These are phyloP conservation scores for Euzophera pinguis DNA, from an alignment of 2,888 invertebrate species.

Conservation along the genomic window DNA sequence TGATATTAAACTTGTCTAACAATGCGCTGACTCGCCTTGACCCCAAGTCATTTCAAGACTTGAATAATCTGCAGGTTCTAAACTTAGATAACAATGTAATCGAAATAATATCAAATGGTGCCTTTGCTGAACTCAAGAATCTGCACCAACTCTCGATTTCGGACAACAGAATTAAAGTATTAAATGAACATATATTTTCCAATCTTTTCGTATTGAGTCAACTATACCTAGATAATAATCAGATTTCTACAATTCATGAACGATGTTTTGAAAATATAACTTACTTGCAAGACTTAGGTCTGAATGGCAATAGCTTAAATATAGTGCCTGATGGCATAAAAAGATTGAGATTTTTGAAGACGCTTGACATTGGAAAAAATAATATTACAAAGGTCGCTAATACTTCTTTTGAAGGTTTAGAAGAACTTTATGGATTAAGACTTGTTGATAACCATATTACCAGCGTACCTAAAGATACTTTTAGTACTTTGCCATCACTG, in stretches of 20 bases:
- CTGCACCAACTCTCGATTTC: slow-evolving; percentile 87
- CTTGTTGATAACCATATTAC: slow-evolving; percentile 89
- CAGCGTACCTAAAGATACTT: slow-evolving; percentile 86
- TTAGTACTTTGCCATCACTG: slow-evolving; percentile 84
- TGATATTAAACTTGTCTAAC: slow-evolving; percentile 86
- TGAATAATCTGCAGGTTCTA: slow-evolving; percentile 86
- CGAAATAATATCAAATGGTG: slow-evolving; percentile 84
- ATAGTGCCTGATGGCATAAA: slow-evolving; percentile 84
- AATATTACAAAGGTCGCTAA: slow-evolving; percentile 85
- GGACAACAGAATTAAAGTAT: slow-evolving; percentile 83
- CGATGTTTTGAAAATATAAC: slow-evolving; percentile 88
- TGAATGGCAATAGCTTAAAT: slow-evolving; percentile 85
- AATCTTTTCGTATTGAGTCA: slow-evolving; percentile 87
- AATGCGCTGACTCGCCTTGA: slow-evolving; percentile 86
- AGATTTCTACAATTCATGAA: slow-evolving; percentile 82
- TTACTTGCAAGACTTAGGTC: slow-evolving; percentile 86
- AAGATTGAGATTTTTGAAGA: slow-evolving; percentile 84
- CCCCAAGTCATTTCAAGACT: slow-evolving; percentile 85
- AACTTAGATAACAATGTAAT: slow-evolving; percentile 87
- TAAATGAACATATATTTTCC: slow-evolving; percentile 84
- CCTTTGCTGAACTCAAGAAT: slow-evolving; percentile 87
- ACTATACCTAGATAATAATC: slow-evolving; percentile 86
- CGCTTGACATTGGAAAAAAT: slow-evolving; percentile 90
- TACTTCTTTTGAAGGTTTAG: slow-evolving; percentile 86
- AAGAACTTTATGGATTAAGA: slow-evolving; percentile 86